Evolutionary conservation across 2,797 vertebrate species (phyloP).

Genomic region (Rhinichthys osculus): DNA sequence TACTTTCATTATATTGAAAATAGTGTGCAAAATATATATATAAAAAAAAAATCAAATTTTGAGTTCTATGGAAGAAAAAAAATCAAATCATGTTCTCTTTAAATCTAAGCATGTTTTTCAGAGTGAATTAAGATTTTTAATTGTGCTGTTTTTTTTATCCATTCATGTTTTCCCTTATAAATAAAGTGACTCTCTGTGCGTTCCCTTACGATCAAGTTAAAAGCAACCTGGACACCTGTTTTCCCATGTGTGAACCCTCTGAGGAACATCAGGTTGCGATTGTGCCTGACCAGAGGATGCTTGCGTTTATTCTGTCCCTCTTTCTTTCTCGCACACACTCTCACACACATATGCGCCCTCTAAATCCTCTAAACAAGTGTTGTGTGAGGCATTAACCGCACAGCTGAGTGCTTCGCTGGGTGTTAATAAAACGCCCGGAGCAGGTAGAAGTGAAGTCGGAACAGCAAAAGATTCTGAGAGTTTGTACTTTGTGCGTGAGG

Average conservation of each 20-base stretch:
- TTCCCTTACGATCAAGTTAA: slow-evolving; percentile 13
- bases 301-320: slow-evolving; percentile 10
- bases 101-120: neutral
- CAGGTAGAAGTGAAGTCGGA: slow-evolving; percentile 35
- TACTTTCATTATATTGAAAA: neutral
- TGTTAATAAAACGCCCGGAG: slow-evolving; percentile 41
- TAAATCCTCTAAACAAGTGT: slow-evolving; percentile 51
- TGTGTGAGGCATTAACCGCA: slow-evolving; percentile 45
- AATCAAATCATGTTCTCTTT: neutral
- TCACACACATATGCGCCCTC: slow-evolving; percentile 13
- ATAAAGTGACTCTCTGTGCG: slow-evolving; percentile 6
- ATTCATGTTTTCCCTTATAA: neutral
- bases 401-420: slow-evolving; percentile 31
- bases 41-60: neutral
- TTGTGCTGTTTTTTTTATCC: neutral
- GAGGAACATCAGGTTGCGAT: slow-evolving; percentile 48
- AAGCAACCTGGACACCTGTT: slow-evolving; percentile 55
- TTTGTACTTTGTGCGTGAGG: slow-evolving; percentile 30
- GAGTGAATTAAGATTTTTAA: neutral
- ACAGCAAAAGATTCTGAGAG: slow-evolving; percentile 28
- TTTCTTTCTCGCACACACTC: slow-evolving; percentile 10
- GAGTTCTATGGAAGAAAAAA: neutral
- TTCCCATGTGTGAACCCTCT: slow-evolving; percentile 57
- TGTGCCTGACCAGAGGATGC: slow-evolving; percentile 45
- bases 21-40: neutral